Conservation (phyloP, 2,888 invertebrate species). For the Leucoma salicis region DNA sequence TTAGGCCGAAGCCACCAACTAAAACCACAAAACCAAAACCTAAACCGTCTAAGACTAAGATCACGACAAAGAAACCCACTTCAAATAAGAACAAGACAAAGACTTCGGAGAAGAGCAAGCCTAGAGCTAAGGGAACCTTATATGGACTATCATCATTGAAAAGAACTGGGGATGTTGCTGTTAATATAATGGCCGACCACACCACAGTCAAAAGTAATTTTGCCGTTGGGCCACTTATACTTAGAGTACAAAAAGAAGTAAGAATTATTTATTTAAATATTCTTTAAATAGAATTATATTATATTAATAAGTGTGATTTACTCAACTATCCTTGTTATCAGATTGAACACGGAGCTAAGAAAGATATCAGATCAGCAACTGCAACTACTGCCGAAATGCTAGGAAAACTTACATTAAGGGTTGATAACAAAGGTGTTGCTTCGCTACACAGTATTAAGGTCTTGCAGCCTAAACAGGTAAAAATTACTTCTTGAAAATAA, state of each 20-base stretch:
- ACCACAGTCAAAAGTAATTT: constrained; percentile 93
- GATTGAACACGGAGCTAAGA: constrained; percentile 90
- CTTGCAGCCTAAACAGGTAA: constrained; percentile 92
- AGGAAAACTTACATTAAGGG: constrained; percentile 88
- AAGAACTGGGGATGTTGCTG: constrained; percentile 90
- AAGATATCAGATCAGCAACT: constrained; percentile 92
- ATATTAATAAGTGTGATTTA: not conserved
- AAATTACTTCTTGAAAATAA: too few species aligned
- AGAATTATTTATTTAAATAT: not conserved
- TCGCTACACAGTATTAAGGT: constrained; percentile 92
- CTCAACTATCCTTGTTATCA: constrained; percentile 43
- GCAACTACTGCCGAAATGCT: constrained; percentile 94
- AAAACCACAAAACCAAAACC: constrained; percentile 53
- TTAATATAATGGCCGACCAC: constrained; percentile 89
- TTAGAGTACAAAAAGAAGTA: constrained; percentile 90
- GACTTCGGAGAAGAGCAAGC: constrained; percentile 75
- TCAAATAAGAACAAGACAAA: constrained; percentile 59
- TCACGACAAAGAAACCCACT: constrained; percentile 63
- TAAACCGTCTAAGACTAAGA: constrained; percentile 41
- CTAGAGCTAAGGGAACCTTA: constrained; percentile 88
- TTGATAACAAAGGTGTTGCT: constrained; percentile 90
- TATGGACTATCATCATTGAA: constrained; percentile 90
- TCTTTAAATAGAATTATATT: not conserved
- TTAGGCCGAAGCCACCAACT: constrained; percentile 49
- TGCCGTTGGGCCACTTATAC: constrained; percentile 88